Evolutionary conservation across 1,140 invertebrate species (phyloP).

Genomic region (Drosophila rhopaloa): DNA sequence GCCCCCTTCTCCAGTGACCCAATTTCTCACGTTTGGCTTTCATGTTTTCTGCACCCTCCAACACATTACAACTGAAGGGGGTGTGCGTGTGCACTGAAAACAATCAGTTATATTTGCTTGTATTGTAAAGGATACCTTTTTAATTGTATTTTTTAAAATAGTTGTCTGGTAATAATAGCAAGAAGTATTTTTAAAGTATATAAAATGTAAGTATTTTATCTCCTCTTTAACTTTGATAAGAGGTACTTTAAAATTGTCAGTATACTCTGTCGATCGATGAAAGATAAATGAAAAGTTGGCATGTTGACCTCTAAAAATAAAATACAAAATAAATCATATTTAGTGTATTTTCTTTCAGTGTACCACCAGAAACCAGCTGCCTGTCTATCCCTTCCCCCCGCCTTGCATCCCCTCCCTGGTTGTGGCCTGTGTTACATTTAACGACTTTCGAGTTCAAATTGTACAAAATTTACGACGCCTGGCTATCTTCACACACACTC

Average conservation of each 20-base stretch:
- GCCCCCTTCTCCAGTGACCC: conserved; percentile 59
- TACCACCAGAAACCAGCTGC: conserved; percentile 19
- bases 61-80: conserved; percentile 8
- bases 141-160: no score
- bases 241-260: no score
- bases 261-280: no score
- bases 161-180: no score
- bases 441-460: conserved; percentile 82
- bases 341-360: background rate
- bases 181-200: no score
- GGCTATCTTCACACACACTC: conserved; percentile 71
- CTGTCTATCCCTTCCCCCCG: background rate
- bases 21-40: conserved; percentile 63
- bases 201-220: no score
- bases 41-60: conserved; percentile 37
- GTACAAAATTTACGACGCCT: conserved; percentile 75
- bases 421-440: conserved; percentile 75
- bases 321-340: no score
- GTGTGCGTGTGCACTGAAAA: conserved; percentile 13
- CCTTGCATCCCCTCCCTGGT: conserved; percentile 2
- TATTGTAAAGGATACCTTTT: no score
- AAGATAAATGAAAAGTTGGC: no score
- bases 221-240: no score
- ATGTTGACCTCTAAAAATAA: background rate
- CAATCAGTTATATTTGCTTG: no score